Evolutionary conservation across 2,797 vertebrate genomes (phyloP).

Genomic region (Hippocampus kuda): DNA sequence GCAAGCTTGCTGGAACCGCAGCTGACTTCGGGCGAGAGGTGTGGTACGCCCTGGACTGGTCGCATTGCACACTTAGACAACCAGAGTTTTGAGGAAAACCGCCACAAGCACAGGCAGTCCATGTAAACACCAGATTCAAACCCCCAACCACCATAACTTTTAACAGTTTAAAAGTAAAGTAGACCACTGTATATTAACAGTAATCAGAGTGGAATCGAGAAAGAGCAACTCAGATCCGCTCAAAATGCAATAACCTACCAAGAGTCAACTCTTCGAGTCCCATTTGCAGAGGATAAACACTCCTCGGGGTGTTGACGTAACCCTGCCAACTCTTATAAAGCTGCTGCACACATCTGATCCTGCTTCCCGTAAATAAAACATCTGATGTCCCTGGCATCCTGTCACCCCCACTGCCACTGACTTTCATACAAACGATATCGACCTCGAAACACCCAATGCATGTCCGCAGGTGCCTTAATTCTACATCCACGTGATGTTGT

Average conservation of each 20-base stretch:
- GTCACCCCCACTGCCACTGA: background rate
- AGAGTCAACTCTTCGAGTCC: constrained; percentile 45
- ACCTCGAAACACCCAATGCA: background rate
- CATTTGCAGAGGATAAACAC: constrained; percentile 26
- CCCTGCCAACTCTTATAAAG: constrained; percentile 57
- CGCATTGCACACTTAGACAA: too few relatives aligned
- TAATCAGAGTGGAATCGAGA: background rate
- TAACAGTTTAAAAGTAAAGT: background rate
- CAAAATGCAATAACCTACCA: constrained; percentile 38
- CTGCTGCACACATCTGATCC: constrained; percentile 21
- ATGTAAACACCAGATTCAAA: background rate
- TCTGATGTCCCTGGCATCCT: background rate
- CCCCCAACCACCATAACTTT: too few relatives aligned
- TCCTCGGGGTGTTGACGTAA: constrained; percentile 41
- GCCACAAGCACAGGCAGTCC: background rate
- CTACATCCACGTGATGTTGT: background rate
- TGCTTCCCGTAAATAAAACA: constrained; percentile 12
- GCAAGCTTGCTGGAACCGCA: too few relatives aligned
- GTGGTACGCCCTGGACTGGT: too few relatives aligned
- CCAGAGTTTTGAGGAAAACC: too few relatives aligned
- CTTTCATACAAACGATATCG: background rate
- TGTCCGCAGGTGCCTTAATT: background rate
- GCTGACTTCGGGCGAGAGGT: too few relatives aligned
- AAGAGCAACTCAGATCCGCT: constrained; percentile 1
- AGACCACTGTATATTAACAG: background rate